Conservation (phyloP, 2,888 invertebrate genomes). For the Pachymerium ferrugineum region DNA sequence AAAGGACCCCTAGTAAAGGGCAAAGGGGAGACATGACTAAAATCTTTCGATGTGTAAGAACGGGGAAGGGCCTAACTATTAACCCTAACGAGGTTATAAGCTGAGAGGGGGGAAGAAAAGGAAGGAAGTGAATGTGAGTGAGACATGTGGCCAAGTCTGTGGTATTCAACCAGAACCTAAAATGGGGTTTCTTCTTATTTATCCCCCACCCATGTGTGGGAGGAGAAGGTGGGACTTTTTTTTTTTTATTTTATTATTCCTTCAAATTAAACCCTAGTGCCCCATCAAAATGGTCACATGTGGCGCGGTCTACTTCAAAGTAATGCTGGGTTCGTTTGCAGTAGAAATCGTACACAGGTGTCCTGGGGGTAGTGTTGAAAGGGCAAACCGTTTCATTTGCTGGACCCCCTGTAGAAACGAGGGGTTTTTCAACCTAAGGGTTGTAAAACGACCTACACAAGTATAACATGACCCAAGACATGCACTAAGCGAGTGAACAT, state of each 20-base stretch:
- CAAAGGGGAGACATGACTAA: not conserved
- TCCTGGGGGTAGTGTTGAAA: constrained; percentile 11
- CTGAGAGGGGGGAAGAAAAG: not conserved
- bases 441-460: not conserved
- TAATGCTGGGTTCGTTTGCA: not conserved
- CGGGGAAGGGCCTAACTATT: constrained; percentile 9
- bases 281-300: too few relatives aligned
- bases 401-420: not conserved
- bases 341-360: not conserved
- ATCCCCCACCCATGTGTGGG: too few relatives aligned
- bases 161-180: not conserved
- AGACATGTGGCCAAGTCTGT: not conserved
- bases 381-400: constrained; percentile 11
- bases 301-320: not conserved
- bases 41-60: not conserved
- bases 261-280: too few relatives aligned
- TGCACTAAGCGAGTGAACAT: not conserved
- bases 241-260: too few relatives aligned
- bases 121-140: not conserved
- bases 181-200: not conserved
- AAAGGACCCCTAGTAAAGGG: not conserved
- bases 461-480: constrained; percentile 5
- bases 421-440: constrained; percentile 11
- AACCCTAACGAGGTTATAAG: constrained; percentile 12
- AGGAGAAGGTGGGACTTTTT: too few relatives aligned